These are phyloP conservation scores for Probosciger aterrimus DNA, from an alignment of 2,113 vertebrate species.

Conservation along the genomic window DNA sequence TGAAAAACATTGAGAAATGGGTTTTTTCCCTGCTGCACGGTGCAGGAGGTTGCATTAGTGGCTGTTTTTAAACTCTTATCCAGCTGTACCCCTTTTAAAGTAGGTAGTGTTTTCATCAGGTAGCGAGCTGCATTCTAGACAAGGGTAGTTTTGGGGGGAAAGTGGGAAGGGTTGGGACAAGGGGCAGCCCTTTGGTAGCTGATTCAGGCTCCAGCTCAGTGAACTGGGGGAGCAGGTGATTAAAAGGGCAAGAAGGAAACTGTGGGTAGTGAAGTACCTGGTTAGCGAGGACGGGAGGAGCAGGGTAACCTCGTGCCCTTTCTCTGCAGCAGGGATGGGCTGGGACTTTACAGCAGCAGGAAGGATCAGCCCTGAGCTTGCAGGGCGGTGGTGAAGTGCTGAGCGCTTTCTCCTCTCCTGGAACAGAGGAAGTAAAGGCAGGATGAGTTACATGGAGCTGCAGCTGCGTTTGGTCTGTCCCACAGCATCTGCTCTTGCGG, in stretches of 20 bases:
- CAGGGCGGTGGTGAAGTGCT: fast-evolving
- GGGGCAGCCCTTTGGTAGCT: not conserved
- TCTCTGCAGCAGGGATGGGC: not conserved
- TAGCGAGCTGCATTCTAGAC: not conserved
- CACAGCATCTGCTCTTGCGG: not conserved
- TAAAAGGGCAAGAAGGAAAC: not conserved
- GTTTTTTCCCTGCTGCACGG: not conserved
- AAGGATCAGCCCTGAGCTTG: not conserved
- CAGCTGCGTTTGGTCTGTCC: not conserved
- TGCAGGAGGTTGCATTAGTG: not conserved
- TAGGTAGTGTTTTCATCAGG: not conserved
- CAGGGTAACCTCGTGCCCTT: not conserved
- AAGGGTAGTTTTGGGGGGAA: not conserved
- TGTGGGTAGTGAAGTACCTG: not conserved
- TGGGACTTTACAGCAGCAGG: fast-evolving
- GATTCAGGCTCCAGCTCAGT: not conserved
- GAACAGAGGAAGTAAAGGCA: not conserved
- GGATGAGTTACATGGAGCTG: not conserved
- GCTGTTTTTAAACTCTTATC: not conserved
- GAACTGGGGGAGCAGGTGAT: not conserved
- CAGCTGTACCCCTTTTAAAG: not conserved
- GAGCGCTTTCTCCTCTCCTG: not conserved
- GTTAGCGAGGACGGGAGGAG: not conserved
- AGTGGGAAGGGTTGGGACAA: not conserved
- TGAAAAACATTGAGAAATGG: not conserved